Base-by-base conservation (phyloP, 1,140 invertebrate species). In the Neotoxoptera formosana region DNA sequence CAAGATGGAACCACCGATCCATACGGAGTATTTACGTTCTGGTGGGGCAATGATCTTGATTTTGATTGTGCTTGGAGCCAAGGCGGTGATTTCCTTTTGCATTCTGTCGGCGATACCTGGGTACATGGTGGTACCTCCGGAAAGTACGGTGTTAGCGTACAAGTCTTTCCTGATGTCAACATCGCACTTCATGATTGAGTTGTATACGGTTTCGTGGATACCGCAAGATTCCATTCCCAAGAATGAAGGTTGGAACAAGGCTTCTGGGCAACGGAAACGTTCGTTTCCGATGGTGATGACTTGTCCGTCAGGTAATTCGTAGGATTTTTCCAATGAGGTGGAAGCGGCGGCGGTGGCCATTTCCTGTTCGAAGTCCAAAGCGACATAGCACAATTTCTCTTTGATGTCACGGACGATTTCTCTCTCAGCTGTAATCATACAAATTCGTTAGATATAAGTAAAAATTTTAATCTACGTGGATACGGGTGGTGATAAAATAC, bases 391-490 rank as follows among this genome's bases (percentile, higher is more conserved):
- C 93, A 98, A 96, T 95, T 98, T 98, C 95, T 98, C 98, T 96
- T 98, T 99, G 96, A 99, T 98, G 96, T 99, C 98, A 95, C 98
- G 97, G 84, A 99, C 98, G 95, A 99, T 99, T 97, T 99, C 98
- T 95, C 98, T 96, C 95, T 99, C 98, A 96, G 98, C 98, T 94
- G 97, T 98, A 93, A 90, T 84, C 41, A 30, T 6, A 25, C 30
- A 23, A 67, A 45, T 47, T 14, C 34, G 45, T 93, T 45, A 81
- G 34, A 7, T 60, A 14, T 14, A 14, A 67, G 11, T 90, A 41
- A 21, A 36, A 21, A n/a, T 34, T 25, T 34, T 90, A 67, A 67
- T 1, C 8, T 1, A 20, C 56, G 23, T n/a, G 41, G 21, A 3
- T 41, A 25, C 23, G 87, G 34, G 20, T 36, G 45, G 30, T 23